A percentile compares a stretch with the other conserved stretches of the same genome.
Conservation (phyloP, 2,113 vertebrate genomes). For the Cricetomys ansorgei region DNA sequence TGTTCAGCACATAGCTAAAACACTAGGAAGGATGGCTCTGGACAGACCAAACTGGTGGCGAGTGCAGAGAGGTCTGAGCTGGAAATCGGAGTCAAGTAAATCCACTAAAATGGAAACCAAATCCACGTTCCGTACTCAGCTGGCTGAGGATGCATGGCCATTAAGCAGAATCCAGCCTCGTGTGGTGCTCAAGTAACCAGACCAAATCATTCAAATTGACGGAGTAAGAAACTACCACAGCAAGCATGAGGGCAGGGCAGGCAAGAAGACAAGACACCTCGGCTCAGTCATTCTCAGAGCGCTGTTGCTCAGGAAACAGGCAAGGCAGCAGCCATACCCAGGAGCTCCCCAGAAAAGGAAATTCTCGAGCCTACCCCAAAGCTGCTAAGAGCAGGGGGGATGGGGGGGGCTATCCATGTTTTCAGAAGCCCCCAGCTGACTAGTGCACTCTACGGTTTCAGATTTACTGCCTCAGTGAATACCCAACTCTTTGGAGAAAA, state of each 20-base stretch:
- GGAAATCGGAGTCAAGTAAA: neutral
- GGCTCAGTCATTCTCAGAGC: neutral
- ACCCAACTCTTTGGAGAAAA: neutral
- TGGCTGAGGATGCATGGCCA: accelerated
- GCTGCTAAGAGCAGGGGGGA: neutral
- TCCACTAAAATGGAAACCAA: neutral
- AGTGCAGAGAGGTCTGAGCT: accelerated
- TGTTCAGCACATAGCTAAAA: accelerated
- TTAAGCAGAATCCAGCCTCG: neutral
- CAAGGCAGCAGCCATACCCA: too few species aligned
- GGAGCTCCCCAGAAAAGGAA: neutral
- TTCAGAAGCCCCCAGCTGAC: neutral
- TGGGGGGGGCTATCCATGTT: neutral
- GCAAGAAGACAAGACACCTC: neutral
- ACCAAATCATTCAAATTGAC: neutral
- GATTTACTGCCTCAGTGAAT: neutral
- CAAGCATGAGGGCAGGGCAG: neutral
- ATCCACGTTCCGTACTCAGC: neutral
- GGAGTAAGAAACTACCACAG: neutral
- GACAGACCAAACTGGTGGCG: neutral
- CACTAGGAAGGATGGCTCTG: neutral
- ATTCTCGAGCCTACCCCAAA: neutral
- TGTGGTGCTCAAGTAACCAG: neutral
- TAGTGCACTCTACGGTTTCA: neutral
- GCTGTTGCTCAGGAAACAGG: neutral